Conservation (phyloP, 2,113 vertebrate genomes). For the Tenrec ecaudatus region DNA sequence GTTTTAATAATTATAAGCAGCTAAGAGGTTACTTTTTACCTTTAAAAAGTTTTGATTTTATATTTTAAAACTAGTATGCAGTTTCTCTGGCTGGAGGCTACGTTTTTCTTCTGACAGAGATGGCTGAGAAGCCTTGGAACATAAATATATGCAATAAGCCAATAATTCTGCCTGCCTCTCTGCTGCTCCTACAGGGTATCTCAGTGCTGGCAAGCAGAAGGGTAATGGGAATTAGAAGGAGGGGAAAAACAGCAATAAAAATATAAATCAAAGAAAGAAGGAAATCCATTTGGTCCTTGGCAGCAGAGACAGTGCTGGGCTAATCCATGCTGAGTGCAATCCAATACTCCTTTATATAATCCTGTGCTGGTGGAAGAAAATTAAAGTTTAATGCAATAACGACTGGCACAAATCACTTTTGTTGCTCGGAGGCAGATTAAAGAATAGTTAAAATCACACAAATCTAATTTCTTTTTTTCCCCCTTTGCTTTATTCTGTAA, state of each 20-base stretch:
- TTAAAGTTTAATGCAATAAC: constrained; percentile 93
- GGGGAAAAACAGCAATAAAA: constrained; percentile 87
- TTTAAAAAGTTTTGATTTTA: constrained; percentile 75
- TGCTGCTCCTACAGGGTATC: constrained; percentile 84
- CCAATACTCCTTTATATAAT: constrained; percentile 91
- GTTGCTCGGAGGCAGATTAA: constrained; percentile 91
- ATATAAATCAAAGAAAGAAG: constrained; percentile 91
- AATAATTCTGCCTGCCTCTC: constrained; percentile 85
- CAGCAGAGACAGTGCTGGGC: constrained; percentile 86
- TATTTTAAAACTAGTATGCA: constrained; percentile 74
- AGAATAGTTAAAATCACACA: constrained; percentile 90
- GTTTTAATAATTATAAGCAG: constrained; percentile 31
- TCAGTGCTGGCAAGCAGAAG: constrained; percentile 86
- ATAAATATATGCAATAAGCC: constrained; percentile 87
- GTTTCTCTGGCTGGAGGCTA: constrained; percentile 70
- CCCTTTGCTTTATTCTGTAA: constrained; percentile 84
- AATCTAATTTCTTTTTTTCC: constrained; percentile 87
- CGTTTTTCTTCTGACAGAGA: constrained; percentile 77
- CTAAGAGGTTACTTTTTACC: constrained; percentile 49
- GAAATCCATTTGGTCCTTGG: constrained; percentile 90
- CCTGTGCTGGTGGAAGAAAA: constrained; percentile 89
- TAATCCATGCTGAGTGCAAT: constrained; percentile 91
- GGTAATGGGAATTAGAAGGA: constrained; percentile 88
- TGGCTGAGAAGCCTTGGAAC: constrained; percentile 83
- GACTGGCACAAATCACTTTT: constrained; percentile 91